phyloP scores from a whole-genome alignment of 2,113 vertebrate species.

The Notothenia rossii region DNA sequence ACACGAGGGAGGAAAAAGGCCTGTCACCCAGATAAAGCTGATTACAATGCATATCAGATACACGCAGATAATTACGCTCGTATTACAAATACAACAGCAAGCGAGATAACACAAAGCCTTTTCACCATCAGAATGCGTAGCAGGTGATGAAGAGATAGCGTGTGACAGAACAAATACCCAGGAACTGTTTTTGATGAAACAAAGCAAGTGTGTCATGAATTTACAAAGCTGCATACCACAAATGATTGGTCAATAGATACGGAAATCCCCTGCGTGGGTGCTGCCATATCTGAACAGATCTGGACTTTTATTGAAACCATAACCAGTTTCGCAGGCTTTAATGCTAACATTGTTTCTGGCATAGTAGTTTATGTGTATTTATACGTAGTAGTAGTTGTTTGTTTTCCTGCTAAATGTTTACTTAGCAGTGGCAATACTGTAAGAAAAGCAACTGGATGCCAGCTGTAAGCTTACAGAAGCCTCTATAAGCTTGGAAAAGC shows the following conservation, averaged over 20 bases:
- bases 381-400: constrained; percentile 18
- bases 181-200: constrained; percentile 56
- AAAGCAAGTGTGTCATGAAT: constrained; percentile 55
- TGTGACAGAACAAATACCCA: constrained; percentile 39
- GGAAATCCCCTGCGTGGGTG: constrained; percentile 26
- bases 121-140: constrained; percentile 63
- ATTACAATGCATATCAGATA: constrained; percentile 79
- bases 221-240: constrained; percentile 38
- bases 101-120: constrained; percentile 66
- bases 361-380: constrained; percentile 9
- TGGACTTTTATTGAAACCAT: constrained; percentile 17
- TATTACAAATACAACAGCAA: constrained; percentile 75
- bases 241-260: constrained; percentile 28
- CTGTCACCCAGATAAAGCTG: constrained; percentile 75
- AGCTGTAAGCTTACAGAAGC: constrained; percentile 35
- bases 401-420: constrained; percentile 45
- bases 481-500: constrained; percentile 41
- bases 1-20: constrained; percentile 42
- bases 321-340: constrained; percentile 23
- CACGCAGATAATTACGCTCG: constrained; percentile 73
- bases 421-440: constrained; percentile 11
- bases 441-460: constrained; percentile 26
- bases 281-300: constrained; percentile 26
- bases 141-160: constrained; percentile 66
- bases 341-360: not conserved